These are phyloP conservation scores for Ailurus styani DNA, from an alignment of 2,113 vertebrate genomes.

Conservation along the genomic window DNA sequence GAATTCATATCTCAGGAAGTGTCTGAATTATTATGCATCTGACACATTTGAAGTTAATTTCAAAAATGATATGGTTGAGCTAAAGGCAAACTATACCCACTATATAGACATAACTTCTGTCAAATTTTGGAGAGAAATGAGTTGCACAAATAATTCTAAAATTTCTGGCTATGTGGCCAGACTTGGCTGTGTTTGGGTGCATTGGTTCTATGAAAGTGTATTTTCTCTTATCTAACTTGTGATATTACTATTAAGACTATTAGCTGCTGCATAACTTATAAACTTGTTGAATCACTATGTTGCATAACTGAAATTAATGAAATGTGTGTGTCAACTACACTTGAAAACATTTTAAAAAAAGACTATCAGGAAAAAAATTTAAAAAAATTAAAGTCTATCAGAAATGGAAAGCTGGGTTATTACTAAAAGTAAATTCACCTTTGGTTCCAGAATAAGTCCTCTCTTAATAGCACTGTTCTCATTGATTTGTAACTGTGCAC, in stretches of 20 bases:
- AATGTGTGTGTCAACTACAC: background rate
- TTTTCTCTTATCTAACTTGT: constrained; percentile 42
- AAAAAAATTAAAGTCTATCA: background rate
- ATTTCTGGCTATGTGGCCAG: constrained; percentile 17
- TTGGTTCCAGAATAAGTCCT: background rate
- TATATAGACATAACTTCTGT: constrained; percentile 26
- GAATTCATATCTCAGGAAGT: constrained; percentile 54
- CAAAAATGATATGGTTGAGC: constrained; percentile 46
- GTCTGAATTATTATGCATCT: constrained; percentile 60
- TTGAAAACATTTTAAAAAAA: background rate
- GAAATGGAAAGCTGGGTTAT: background rate
- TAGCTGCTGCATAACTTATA: background rate
- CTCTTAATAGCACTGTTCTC: background rate
- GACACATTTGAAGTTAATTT: constrained; percentile 52
- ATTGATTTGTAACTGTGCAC: background rate
- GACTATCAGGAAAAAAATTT: too few species aligned
- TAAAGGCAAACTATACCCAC: constrained; percentile 28
- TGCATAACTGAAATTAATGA: background rate
- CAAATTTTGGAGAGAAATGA: constrained; percentile 35
- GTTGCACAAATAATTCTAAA: constrained; percentile 45
- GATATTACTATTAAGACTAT: constrained; percentile 29
- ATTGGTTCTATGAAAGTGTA: constrained; percentile 37
- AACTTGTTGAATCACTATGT: background rate
- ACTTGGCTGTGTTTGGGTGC: constrained; percentile 21
- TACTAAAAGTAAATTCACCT: background rate